These are phyloP conservation scores for Caenorhabditis zanzibari DNA, from an alignment of 2,888 invertebrate genomes.

Conservation along the genomic window DNA sequence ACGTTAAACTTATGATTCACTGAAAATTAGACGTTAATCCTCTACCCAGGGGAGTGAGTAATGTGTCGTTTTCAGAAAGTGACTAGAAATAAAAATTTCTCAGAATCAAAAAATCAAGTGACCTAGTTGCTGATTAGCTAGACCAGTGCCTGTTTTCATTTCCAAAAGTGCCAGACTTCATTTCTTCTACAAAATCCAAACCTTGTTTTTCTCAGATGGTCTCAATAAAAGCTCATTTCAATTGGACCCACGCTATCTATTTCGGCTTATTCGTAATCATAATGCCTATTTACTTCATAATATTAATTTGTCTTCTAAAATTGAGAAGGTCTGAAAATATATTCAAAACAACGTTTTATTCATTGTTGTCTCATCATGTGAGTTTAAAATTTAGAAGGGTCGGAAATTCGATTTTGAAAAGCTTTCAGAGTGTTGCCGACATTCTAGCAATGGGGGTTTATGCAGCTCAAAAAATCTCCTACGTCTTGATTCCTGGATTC, in stretches of 20 bases:
- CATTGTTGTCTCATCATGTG: slow-evolving; percentile 41
- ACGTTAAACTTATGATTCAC: too few species aligned
- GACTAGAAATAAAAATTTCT: too few species aligned
- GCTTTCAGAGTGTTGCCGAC: slow-evolving; percentile 5
- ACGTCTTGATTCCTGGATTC: not conserved
- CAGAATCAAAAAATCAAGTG: too few species aligned
- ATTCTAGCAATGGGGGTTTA: not conserved
- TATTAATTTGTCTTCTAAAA: slow-evolving; percentile 22
- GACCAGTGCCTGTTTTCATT: too few species aligned
- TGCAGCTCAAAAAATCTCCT: not conserved
- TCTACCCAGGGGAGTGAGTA: too few species aligned
- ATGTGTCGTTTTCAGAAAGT: too few species aligned
- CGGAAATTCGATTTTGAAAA: too few species aligned
- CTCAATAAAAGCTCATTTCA: not conserved
- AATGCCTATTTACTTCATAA: slow-evolving; percentile 23
- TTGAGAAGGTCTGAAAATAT: not conserved
- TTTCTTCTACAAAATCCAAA: too few species aligned
- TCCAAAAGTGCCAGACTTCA: too few species aligned
- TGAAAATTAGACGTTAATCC: too few species aligned
- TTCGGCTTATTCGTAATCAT: not conserved
- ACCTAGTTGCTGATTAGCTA: too few species aligned
- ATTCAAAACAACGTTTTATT: slow-evolving; percentile 47
- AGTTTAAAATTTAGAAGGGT: not conserved
- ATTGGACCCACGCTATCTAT: slow-evolving; percentile 22
- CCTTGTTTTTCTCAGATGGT: slow-evolving; percentile 8